Base-by-base conservation (phyloP, 2,888 invertebrate genomes). In the Ophraella communa region DNA sequence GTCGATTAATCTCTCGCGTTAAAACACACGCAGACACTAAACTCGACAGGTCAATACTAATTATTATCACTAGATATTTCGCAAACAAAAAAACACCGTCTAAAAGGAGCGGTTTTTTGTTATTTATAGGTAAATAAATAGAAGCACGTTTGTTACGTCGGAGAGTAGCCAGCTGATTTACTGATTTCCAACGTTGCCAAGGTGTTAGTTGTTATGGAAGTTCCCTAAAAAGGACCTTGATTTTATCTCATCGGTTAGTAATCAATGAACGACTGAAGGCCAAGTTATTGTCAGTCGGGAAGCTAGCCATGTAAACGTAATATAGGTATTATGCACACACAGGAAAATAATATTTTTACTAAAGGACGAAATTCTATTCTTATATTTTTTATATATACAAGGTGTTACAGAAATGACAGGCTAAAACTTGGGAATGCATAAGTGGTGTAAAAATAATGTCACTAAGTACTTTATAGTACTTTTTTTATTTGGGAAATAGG, bases 1-100 rank as follows among this genome's bases (percentile, higher is more conserved):
- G 4, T 57, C 57, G 47, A 57, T 57, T 33, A 47, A 8, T n/a
- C 45, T 21, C n/a, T n/a, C n/a, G n/a, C 47, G 17, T 11, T 14
- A 45, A 45, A 17, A 30, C 30, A 45, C n/a, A 35, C n/a, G 10
- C 1, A 11, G n/a, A n/a, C n/a, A n/a, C n/a, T n/a, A n/a, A n/a
- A n/a, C n/a, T 1, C 35, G 39, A 14, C 14, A 5, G 17, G 39
- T 39, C 39, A 39, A 17, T 39, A 17, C 2, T 17, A 39, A 11
- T n/a, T 11, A n/a, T n/a, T n/a, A 14, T 30, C 11, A 30, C 30
- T 30, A 8, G 14, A 14, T 7, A 2, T 39, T 17, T 39, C 7
- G 7, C 1, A 39, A 39, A n/a, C n/a, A n/a, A n/a, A n/a, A n/a
- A n/a, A n/a, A n/a, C n/a, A n/a, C n/a, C n/a, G n/a, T n/a, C n/a